Conservation (phyloP, 1,140 invertebrate species). For the Drosophila setifemur region DNA sequence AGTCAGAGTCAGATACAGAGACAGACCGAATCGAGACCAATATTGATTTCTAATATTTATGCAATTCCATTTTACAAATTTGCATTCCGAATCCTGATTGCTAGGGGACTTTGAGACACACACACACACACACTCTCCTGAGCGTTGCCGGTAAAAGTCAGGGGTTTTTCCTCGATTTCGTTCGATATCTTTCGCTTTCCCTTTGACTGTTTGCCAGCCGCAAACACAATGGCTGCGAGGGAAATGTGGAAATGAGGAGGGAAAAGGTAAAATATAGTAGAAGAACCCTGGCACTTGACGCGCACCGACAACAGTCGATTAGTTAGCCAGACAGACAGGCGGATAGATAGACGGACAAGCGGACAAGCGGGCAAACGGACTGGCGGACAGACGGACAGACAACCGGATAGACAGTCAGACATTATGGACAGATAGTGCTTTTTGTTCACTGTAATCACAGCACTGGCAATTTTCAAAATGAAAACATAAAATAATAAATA, state of each 20-base stretch:
- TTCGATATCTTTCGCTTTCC: slow-evolving; percentile 18
- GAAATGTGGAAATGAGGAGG: neutral
- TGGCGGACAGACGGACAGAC: neutral
- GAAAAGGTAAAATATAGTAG: slow-evolving; percentile 5
- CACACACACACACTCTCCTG: slow-evolving; percentile 12
- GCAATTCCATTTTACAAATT: slow-evolving; percentile 79
- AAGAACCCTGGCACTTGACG: slow-evolving; percentile 65
- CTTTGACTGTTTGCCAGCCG: slow-evolving; percentile 40
- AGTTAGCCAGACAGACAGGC: slow-evolving; percentile 45
- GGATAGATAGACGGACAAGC: neutral
- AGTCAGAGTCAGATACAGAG: neutral
- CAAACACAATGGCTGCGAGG: slow-evolving; percentile 37
- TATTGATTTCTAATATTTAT: slow-evolving; percentile 81
- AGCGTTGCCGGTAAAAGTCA: slow-evolving; percentile 53
- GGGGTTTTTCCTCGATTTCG: neutral
- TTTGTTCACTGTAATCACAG: slow-evolving; percentile 74
- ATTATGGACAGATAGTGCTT: slow-evolving; percentile 74
- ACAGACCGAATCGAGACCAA: slow-evolving; percentile 40
- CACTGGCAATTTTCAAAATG: slow-evolving; percentile 76
- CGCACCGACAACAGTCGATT: slow-evolving; percentile 75
- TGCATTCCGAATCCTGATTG: slow-evolving; percentile 78
- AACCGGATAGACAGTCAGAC: slow-evolving; percentile 48
- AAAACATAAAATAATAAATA: slow-evolving; percentile 81
- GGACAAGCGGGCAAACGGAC: slow-evolving; percentile 5
- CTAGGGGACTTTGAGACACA: slow-evolving; percentile 66